A percentile compares a stretch with the other conserved stretches of the same genome.
phyloP scores from a whole-genome alignment of 2,797 vertebrate species.

The Gambusia yucatana region DNA sequence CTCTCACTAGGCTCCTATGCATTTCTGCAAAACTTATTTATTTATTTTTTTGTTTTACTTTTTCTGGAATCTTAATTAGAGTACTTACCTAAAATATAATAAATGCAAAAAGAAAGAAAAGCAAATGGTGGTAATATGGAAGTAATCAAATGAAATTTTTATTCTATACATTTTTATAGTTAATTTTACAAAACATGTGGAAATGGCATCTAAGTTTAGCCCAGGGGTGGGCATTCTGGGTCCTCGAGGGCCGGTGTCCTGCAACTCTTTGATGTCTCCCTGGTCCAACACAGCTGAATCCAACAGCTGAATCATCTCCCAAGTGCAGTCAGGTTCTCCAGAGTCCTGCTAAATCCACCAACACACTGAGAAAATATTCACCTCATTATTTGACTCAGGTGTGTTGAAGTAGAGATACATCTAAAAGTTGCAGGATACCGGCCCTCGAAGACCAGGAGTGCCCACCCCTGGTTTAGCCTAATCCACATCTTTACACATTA shows the following conservation, averaged over 20 bases:
- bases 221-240: not conserved
- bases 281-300: too few species aligned
- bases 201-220: not conserved
- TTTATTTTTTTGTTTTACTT: not conserved
- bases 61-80: not conserved
- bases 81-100: not conserved
- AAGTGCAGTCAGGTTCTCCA: too few species aligned
- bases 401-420: too few species aligned
- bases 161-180: not conserved
- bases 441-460: too few species aligned
- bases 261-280: too few species aligned
- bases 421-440: too few species aligned
- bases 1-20: conserved; percentile 39
- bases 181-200: not conserved
- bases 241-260: too few species aligned
- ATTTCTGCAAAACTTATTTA: not conserved
- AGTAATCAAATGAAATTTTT: not conserved
- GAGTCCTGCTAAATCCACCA: too few species aligned
- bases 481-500: not conserved
- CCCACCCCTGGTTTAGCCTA: not conserved
- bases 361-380: too few species aligned
- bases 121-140: not conserved
- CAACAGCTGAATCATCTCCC: too few species aligned
- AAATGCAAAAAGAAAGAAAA: not conserved
- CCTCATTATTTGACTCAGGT: too few species aligned